phyloP scores from a whole-genome alignment of 2,888 invertebrate species.

The Piscicola geometra region DNA sequence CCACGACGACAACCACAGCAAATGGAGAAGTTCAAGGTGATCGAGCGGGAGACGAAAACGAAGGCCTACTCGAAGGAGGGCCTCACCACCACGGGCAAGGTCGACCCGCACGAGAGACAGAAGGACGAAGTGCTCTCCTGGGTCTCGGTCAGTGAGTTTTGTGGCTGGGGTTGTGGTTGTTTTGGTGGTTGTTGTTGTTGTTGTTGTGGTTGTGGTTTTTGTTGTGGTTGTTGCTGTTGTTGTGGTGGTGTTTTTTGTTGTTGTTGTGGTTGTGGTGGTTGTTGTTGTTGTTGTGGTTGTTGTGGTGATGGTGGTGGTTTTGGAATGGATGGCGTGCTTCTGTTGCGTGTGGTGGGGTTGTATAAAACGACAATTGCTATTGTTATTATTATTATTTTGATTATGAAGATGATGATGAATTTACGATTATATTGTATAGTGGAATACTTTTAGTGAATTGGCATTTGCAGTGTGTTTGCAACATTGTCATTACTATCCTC shows the following conservation, averaged over 20 bases:
- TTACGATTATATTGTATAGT: no score
- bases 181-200: not conserved
- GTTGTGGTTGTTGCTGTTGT: not conserved
- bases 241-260: not conserved
- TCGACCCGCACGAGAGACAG: conserved; percentile 97
- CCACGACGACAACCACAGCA: no score
- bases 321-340: no score
- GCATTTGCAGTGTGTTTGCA: no score
- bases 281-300: no score
- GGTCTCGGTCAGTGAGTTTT: conserved; percentile 65
- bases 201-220: not conserved
- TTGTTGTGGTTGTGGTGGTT: not conserved
- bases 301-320: no score
- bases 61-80: conserved; percentile 99
- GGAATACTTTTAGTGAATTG: no score
- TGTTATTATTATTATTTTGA: no score
- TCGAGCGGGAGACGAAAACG: conserved; percentile 98
- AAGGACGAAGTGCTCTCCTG: conserved; percentile 91
- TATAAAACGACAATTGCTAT: no score
- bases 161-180: not conserved
- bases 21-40: conserved; percentile 99
- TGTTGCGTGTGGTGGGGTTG: no score
- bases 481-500: no score
- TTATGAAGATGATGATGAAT: no score
- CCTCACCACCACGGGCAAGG: conserved; percentile 85